Evolutionary conservation across 2,797 vertebrate genomes (phyloP).

Genomic region (Tokudaia muenninki): DNA sequence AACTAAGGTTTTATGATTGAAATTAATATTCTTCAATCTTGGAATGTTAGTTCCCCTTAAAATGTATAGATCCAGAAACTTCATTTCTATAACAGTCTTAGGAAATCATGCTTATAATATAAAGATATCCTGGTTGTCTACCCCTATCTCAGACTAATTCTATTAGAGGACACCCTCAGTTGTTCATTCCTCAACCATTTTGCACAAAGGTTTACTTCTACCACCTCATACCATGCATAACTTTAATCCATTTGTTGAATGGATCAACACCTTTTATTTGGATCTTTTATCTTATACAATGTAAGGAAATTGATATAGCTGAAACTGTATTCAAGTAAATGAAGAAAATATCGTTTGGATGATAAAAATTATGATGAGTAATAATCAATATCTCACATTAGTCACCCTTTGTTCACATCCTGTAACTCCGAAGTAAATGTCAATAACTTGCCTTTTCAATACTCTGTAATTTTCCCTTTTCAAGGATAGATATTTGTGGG

Average conservation of each 20-base stretch:
- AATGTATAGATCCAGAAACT: not conserved
- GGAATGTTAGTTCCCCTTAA: constrained; percentile 33
- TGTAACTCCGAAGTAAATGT: constrained; percentile 34
- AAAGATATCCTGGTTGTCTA: not conserved
- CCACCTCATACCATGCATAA: not conserved
- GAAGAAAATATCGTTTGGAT: constrained; percentile 42
- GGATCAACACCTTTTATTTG: constrained; percentile 30
- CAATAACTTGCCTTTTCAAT: not conserved
- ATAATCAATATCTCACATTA: not conserved
- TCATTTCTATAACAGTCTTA: not conserved
- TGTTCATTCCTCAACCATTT: not conserved
- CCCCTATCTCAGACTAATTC: not conserved
- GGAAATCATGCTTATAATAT: not conserved
- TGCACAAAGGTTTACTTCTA: not conserved
- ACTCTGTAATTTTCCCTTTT: not conserved
- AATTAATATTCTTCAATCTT: not conserved
- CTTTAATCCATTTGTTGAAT: constrained; percentile 45
- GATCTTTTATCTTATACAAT: not conserved
- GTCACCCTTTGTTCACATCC: constrained; percentile 6
- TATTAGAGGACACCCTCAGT: not conserved
- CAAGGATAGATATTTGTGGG: not conserved
- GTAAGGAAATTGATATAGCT: constrained; percentile 32
- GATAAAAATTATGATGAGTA: constrained; percentile 16
- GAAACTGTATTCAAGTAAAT: not conserved
- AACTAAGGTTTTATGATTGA: constrained; percentile 33